Conservation (phyloP, 2,888 invertebrate species). For the Yponomeuta cagnagella region DNA sequence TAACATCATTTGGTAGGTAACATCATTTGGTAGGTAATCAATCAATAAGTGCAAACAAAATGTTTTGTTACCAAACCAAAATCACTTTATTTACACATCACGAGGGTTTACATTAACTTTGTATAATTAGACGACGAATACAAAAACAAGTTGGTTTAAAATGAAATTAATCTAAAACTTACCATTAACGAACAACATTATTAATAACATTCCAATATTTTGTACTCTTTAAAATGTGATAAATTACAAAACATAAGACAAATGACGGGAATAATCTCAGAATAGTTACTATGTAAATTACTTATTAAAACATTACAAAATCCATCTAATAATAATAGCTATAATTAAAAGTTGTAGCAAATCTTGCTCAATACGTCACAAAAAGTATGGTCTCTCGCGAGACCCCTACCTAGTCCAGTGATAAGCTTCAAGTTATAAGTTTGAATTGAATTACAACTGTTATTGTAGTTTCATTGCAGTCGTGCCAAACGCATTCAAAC, state of each 20-base stretch:
- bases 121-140: constrained; percentile 68
- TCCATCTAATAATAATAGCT: constrained; percentile 51
- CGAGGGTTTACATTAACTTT: constrained; percentile 56
- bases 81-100: constrained; percentile 72
- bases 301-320: constrained; percentile 72
- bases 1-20: too few relatives aligned
- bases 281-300: constrained; percentile 71
- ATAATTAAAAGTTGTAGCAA: constrained; percentile 50
- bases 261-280: constrained; percentile 57
- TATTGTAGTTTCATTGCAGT: neutral
- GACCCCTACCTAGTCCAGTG: neutral
- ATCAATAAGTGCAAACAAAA: constrained; percentile 5
- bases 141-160: constrained; percentile 63
- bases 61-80: constrained; percentile 59
- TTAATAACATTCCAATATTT: constrained; percentile 73
- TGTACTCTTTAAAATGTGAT: constrained; percentile 75
- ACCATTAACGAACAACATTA: constrained; percentile 70
- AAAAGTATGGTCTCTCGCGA: neutral
- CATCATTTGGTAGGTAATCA: too few relatives aligned
- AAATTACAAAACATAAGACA: constrained; percentile 71
- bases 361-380: constrained; percentile 14
- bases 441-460: neutral
- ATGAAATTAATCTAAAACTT: constrained; percentile 71
- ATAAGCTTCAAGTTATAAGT: neutral
- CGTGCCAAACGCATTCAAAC: too few relatives aligned